Percentiles rank a stretch among this genome's conserved stretches.
Conservation (phyloP, 2,888 invertebrate species). For the Phengaris alcon region DNA sequence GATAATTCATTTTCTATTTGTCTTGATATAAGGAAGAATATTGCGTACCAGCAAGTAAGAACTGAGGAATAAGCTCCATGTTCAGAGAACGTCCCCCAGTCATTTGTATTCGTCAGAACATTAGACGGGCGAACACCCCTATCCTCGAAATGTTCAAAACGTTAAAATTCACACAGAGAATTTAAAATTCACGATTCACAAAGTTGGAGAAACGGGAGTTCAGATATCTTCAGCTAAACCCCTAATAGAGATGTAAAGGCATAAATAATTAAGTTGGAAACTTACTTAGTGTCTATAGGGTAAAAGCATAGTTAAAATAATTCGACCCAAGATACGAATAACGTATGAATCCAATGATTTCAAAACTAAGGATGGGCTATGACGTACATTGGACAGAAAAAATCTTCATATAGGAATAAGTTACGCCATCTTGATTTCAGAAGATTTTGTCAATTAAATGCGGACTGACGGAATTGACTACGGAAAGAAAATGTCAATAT, state of each 20-base stretch:
- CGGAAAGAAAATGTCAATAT: too few species aligned
- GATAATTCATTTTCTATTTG: slow-evolving; percentile 11
- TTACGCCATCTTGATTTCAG: too few species aligned
- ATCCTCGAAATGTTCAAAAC: slow-evolving; percentile 5
- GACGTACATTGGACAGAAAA: too few species aligned
- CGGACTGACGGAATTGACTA: too few species aligned
- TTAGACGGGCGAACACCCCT: slow-evolving; percentile 14
- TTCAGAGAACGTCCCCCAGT: slow-evolving; percentile 8
- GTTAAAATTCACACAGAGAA: too few species aligned
- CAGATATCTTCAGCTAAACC: background rate
- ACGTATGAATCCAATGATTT: too few species aligned
- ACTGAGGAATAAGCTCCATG: slow-evolving; percentile 8
- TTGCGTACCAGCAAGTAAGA: background rate
- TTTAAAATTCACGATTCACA: background rate
- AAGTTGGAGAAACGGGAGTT: background rate
- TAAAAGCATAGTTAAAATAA: too few species aligned
- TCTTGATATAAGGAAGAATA: background rate
- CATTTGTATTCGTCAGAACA: slow-evolving; percentile 26
- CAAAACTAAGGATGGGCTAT: too few species aligned
- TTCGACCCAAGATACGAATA: too few species aligned
- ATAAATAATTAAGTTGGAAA: background rate
- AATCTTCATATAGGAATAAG: too few species aligned
- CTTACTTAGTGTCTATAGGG: too few species aligned
- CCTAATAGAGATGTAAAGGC: background rate
- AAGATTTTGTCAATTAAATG: too few species aligned